Base-by-base conservation (phyloP, 2,888 invertebrate genomes). In the Hemistola chrysoprasaria region DNA sequence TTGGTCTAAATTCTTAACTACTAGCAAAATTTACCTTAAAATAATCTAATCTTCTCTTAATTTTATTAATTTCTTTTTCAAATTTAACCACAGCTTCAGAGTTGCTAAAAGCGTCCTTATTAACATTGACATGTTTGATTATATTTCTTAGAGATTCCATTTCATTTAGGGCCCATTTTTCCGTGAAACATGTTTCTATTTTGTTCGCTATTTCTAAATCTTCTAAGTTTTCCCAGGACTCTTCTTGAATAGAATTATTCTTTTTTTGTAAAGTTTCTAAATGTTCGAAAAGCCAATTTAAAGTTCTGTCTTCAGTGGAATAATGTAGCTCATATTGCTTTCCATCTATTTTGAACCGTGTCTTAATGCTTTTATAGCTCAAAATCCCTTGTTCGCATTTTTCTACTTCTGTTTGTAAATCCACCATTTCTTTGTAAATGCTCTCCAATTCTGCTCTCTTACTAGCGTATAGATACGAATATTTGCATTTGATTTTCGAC, bases 101-200 rank as follows among this genome's bases (percentile, higher is more conserved):
- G n/a, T 59, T 55, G 38, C 78, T 68, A 3, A 52, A 28, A 24
- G 62, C 52, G 40, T 80, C 70, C 21, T 71, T 69, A 0, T 73
- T 72, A 0, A 77, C 53, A 53, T 85, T 78, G 0, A 84, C 50
- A 50, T 78, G 81, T 36, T 71, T 75, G 8, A 81, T 68, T 50
- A 78, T 80, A 33, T 78, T 76, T 0, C 49, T 49, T 65, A 87
- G 68, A 2, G 78, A 78, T 27, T 80, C 72, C 39, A 85, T 79
- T 64, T 84, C 81, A 43, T 68, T 72, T 1, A 63, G 33, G 1
- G 78, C 82, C 59, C 66, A 72, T 46, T 73, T 52, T 38, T 83
- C 79, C n/a, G 86, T 83, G 46, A 85, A 87, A 55, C 85, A 85
- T 0, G 75, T 71, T 3, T 70, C 67, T 40, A 83, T 57, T 55